Evolutionary conservation across 2,113 vertebrate species (phyloP).

Genomic region (Neomonachus schauinslandi): DNA sequence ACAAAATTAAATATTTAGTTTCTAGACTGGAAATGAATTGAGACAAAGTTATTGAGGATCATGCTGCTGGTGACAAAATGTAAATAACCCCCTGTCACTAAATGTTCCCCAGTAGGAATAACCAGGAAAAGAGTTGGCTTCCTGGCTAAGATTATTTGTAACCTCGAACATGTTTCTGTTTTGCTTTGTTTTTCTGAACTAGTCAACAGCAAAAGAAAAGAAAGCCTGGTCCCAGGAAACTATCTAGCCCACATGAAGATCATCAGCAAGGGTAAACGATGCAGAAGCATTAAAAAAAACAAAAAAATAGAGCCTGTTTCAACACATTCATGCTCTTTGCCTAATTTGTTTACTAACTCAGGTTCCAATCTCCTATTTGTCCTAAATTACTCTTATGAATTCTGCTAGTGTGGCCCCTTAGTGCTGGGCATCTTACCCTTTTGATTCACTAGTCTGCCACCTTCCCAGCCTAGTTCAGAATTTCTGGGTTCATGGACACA

Average conservation of each 20-base stretch:
- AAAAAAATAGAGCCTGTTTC: not conserved
- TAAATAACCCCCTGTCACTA: not conserved
- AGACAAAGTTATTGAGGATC: not conserved
- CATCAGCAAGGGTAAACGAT: not conserved
- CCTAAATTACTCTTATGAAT: not conserved
- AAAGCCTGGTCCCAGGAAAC: accelerated
- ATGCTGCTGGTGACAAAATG: not conserved
- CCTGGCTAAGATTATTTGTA: not conserved
- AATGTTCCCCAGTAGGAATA: not conserved
- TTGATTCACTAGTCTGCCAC: not conserved
- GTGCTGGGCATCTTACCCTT: not conserved
- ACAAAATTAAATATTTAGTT: not conserved
- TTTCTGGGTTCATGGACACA: not conserved
- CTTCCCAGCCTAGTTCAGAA: not conserved
- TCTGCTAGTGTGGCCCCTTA: not conserved
- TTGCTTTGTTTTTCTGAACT: not conserved
- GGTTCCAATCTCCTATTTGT: not conserved
- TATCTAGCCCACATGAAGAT: not conserved
- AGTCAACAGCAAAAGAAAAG: not conserved
- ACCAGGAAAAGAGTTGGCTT: not conserved
- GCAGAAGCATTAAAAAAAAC: not conserved
- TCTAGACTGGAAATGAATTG: not conserved
- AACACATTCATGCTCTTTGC: not conserved
- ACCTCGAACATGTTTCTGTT: not conserved
- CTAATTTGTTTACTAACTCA: not conserved